These are phyloP conservation scores for Cherax destructor DNA, from an alignment of 1,140 invertebrate genomes.

Conservation along the genomic window DNA sequence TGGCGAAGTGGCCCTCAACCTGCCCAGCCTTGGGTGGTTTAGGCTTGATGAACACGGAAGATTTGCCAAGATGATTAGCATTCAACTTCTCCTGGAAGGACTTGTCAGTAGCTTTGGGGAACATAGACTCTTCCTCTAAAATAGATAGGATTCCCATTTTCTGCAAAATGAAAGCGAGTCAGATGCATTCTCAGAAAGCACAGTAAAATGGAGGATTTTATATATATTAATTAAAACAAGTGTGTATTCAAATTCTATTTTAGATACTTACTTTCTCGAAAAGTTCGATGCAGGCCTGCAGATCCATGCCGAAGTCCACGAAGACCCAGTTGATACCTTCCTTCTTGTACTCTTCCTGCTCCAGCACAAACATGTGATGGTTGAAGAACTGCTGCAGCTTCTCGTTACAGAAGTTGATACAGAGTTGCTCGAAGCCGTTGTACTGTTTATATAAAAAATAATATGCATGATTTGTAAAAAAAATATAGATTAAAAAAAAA, in stretches of 20 bases:
- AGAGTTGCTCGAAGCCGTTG: constrained; percentile 77
- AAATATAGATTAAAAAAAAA: no score
- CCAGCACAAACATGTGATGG: constrained; percentile 67
- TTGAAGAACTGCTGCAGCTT: constrained; percentile 68
- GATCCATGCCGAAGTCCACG: constrained; percentile 75
- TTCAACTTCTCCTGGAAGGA: constrained; percentile 53
- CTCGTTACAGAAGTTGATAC: constrained; percentile 68
- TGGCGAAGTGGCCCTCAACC: constrained; percentile 91
- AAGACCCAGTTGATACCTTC: constrained; percentile 84
- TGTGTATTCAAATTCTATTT: background rate
- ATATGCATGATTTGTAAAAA: no score
- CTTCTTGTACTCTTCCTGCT: constrained; percentile 83
- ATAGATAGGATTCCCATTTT: constrained; percentile 99
- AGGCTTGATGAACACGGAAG: constrained; percentile 96
- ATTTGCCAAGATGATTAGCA: constrained; percentile 84
- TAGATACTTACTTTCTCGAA: constrained; percentile 83
- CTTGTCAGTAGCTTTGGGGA: constrained; percentile 65
- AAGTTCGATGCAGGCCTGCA: constrained; percentile 82
- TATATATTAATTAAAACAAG: background rate
- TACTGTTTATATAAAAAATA: constrained; percentile 46
- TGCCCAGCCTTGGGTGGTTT: constrained; percentile 97
- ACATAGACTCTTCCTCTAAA: constrained; percentile 84
- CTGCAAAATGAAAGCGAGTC: constrained; percentile 77
- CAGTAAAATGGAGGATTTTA: no score
- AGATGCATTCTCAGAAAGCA: no score